Conservation (phyloP, 2,888 invertebrate species). For the Limenitis camilla region DNA sequence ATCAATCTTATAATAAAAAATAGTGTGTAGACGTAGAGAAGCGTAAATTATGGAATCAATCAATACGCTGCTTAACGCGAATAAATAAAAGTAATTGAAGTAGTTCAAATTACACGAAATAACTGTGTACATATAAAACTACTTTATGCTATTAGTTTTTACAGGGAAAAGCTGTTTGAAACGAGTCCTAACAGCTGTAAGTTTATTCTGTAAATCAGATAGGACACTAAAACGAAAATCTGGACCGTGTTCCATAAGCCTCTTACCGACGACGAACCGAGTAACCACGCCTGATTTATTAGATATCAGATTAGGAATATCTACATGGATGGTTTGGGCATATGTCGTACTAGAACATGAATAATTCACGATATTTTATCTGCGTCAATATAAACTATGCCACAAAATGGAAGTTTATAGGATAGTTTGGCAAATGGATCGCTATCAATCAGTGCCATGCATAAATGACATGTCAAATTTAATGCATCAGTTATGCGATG, state of each 20-base stretch:
- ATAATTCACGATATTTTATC: slow-evolving; percentile 32
- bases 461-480: slow-evolving; percentile 36
- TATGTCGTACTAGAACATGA: slow-evolving; percentile 21
- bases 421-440: slow-evolving; percentile 32
- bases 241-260: slow-evolving; percentile 17
- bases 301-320: slow-evolving; percentile 21
- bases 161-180: too few relatives aligned
- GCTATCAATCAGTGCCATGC: slow-evolving; percentile 42
- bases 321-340: slow-evolving; percentile 16
- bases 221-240: too few relatives aligned
- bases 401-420: slow-evolving; percentile 26
- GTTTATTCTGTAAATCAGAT: too few relatives aligned
- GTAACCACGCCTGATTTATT: slow-evolving; percentile 20
- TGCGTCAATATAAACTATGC: slow-evolving; percentile 22
- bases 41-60: too few relatives aligned
- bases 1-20: too few relatives aligned
- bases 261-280: slow-evolving; percentile 14
- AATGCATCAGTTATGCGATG: slow-evolving; percentile 22
- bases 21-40: too few relatives aligned
- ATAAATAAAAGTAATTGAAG: too few relatives aligned
- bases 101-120: too few relatives aligned
- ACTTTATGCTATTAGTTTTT: too few relatives aligned
- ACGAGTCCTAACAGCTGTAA: too few relatives aligned
- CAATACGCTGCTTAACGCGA: too few relatives aligned
- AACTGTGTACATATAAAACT: too few relatives aligned